Base-by-base conservation (phyloP, 2,888 invertebrate species). In the Perithous albicinctus region DNA sequence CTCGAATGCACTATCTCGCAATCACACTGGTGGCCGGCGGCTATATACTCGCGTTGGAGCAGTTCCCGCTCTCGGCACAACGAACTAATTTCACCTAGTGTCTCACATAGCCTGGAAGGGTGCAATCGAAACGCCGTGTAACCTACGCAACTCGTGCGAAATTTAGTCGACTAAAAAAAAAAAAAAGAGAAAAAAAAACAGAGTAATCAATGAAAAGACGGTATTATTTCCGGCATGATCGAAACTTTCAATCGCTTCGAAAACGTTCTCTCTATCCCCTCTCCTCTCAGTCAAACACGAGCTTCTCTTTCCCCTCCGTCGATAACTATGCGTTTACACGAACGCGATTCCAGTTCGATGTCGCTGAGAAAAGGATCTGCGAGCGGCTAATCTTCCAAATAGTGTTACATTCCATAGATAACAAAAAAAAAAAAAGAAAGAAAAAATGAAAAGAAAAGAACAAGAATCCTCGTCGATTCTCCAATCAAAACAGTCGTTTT, bases 351-450 rank as follows among this genome's bases (percentile, higher is more conserved):
- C 78, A 73, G 84, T 80, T 84, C 80, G 80, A 83, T 80, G 80
- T 78, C 72, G 80, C 75, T 80, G 80, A 84, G 80, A 80, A 64
- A 70, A 77, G 77, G 77, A 81, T 82, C 85, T 84, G 85, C 82
- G 70, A 84, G 87, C 86, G 87, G 88, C 84, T 88, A 90, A 90
- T 90, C 91, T 91, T 92, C 91, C 91, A 88, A 89, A 87, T 84
- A 82, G 88, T 88, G 88, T 91, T 92, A 90, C 92, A 92, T 92
- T 92, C 92, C 92, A 92, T 91, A 89, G 87, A 84, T 88, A 86
- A 88, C 86, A 76, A 48, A 72, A 63, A 72, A 54, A 15, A 80
- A 15, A 20, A 56, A 79, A 61, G n/a, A 38, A 74, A 81, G 64
- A 51, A 78, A 32, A 79, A 85, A n/a, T n/a, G 43, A 73, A 81